These are phyloP conservation scores for Etheostoma perlongum DNA, from an alignment of 2,797 vertebrate species.

Conservation along the genomic window DNA sequence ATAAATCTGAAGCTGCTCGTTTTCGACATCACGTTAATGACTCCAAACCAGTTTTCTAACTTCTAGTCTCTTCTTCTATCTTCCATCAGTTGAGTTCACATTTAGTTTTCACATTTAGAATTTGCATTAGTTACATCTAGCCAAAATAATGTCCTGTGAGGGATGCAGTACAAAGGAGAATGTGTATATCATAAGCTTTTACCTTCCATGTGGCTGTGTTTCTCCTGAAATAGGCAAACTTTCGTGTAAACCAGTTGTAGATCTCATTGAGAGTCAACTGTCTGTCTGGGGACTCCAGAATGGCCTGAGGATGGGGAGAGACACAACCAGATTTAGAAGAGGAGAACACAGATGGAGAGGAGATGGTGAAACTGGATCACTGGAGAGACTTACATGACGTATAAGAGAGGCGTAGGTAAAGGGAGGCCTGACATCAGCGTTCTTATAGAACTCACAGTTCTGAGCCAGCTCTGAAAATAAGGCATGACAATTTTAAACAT, in stretches of 20 bases:
- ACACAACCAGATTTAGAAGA: conserved; percentile 34
- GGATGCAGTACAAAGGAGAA: background rate
- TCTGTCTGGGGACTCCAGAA: conserved; percentile 97
- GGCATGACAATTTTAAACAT: background rate
- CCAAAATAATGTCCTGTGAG: background rate
- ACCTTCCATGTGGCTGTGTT: conserved; percentile 99
- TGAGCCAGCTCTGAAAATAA: conserved; percentile 93
- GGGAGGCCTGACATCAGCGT: conserved; percentile 97
- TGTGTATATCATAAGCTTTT: conserved; percentile 50
- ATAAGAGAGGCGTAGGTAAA: conserved; percentile 99
- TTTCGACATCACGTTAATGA: conserved; percentile 30
- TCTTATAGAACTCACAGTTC: conserved; percentile 99
- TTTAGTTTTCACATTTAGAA: background rate
- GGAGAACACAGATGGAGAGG: conserved; percentile 1
- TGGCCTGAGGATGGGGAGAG: conserved; percentile 86
- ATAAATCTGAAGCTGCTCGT: conserved; percentile 11
- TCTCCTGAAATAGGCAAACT: conserved; percentile 99
- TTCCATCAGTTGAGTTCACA: background rate
- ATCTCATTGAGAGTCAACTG: conserved; percentile 99
- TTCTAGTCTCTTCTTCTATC: conserved; percentile 1
- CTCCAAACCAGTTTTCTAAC: background rate
- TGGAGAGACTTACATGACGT: conserved; percentile 90
- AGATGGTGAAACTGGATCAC: background rate
- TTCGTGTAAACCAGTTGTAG: conserved; percentile 99
- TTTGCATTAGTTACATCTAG: background rate